phyloP scores from a whole-genome alignment of 2,797 vertebrate genomes.

The Antrozous pallidus region DNA sequence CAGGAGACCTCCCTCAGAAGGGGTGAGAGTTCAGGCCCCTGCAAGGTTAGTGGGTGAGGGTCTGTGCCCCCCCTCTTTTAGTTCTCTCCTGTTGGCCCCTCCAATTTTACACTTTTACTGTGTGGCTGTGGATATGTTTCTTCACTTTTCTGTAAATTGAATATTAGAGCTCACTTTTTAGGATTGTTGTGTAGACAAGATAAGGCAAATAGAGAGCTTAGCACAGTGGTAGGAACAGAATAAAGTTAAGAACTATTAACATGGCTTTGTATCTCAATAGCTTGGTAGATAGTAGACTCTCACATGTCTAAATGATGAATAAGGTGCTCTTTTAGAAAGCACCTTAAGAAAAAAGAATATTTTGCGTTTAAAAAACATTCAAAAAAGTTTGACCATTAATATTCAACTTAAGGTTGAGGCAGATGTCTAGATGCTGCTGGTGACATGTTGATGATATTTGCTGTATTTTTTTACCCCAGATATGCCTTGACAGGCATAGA shows the following conservation, averaged over 20 bases:
- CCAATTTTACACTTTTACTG: neutral
- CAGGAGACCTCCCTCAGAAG: too few species aligned
- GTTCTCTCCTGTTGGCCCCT: too few species aligned
- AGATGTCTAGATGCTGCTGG: neutral
- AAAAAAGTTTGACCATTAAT: neutral
- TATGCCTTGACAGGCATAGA: neutral
- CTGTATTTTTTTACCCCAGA: neutral
- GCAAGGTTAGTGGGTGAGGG: too few species aligned
- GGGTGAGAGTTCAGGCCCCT: too few species aligned
- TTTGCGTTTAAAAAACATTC: neutral
- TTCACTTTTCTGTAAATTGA: neutral
- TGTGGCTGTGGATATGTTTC: neutral
- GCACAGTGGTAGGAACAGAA: neutral
- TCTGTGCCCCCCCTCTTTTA: too few species aligned
- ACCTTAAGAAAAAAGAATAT: neutral
- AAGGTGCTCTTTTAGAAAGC: neutral
- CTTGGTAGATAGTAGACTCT: neutral
- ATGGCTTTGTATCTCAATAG: neutral
- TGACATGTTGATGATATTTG: constrained; percentile 14
- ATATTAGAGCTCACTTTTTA: neutral
- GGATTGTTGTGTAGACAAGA: neutral
- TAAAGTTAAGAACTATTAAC: neutral
- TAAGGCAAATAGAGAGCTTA: constrained; percentile 2
- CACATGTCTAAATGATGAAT: neutral
- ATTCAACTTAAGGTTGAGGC: neutral